Evolutionary conservation across 2,797 vertebrate genomes (phyloP).

Genomic region (Acanthurus leucopareius): DNA sequence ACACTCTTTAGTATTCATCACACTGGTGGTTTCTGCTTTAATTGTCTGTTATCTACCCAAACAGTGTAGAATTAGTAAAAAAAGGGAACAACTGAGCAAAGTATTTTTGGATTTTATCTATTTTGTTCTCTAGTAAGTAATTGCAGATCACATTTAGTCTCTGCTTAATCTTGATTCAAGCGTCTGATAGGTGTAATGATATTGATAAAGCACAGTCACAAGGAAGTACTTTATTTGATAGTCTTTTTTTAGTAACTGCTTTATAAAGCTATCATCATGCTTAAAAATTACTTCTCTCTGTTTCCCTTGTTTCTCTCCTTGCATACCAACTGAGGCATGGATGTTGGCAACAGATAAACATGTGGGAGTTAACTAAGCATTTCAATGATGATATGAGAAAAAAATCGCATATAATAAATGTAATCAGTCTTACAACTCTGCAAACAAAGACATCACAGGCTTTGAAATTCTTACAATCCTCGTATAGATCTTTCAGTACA

Average conservation of each 20-base stretch:
- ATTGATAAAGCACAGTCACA: not conserved
- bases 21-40: not conserved
- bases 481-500: constrained; percentile 12
- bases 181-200: constrained; percentile 1
- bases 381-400: constrained; percentile 5
- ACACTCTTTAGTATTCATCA: not conserved
- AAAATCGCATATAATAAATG: not conserved
- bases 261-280: not conserved
- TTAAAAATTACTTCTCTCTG: not conserved
- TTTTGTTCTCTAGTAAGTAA: not conserved
- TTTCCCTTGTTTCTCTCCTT: not conserved
- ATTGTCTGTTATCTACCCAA: not conserved
- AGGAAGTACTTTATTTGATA: not conserved
- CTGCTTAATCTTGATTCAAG: not conserved
- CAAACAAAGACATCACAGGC: constrained; percentile 10
- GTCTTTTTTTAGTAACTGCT: not conserved
- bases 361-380: not conserved
- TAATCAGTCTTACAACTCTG: constrained; percentile 4
- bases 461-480: constrained; percentile 3
- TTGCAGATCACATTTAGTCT: constrained; percentile 7
- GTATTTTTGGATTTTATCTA: constrained; percentile 8
- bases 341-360: not conserved
- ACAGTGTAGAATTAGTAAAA: not conserved
- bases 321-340: not conserved
- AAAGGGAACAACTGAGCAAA: not conserved